Evolutionary conservation across 2,888 invertebrate genomes (phyloP).

Genomic region (Dexiosoma caninum): DNA sequence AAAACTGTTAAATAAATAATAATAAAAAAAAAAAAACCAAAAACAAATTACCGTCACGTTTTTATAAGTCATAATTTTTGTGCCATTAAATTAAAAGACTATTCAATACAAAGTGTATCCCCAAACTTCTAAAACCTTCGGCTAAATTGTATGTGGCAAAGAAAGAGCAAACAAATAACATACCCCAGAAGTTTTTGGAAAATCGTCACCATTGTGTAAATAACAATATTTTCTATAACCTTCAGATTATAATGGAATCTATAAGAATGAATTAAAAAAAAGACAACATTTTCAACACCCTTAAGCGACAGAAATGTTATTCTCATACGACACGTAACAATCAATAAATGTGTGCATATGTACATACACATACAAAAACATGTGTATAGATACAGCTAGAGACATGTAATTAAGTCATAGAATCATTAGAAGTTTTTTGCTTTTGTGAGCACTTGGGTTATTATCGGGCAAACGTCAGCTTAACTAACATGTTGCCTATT

Average conservation of each 20-base stretch:
- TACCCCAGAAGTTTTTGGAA: constrained; percentile 10
- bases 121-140: constrained; percentile 22
- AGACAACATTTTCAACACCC: constrained; percentile 13
- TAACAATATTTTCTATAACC: constrained; percentile 27
- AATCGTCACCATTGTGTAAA: constrained; percentile 49
- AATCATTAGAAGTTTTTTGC: too few species aligned
- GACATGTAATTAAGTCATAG: too few species aligned
- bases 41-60: neutral
- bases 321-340: neutral
- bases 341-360: too few species aligned
- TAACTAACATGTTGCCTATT: too few species aligned
- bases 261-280: constrained; percentile 29
- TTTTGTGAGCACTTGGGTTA: too few species aligned
- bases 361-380: too few species aligned
- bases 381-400: too few species aligned
- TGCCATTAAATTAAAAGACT: constrained; percentile 15
- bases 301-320: constrained; percentile 1
- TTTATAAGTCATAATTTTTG: constrained; percentile 44
- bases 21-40: neutral
- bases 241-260: constrained; percentile 33
- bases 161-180: neutral
- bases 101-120: neutral
- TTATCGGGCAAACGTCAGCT: too few species aligned
- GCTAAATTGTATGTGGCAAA: neutral
- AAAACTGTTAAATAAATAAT: constrained; percentile 2